These are phyloP conservation scores for Andrena dorsata DNA, from an alignment of 2,888 invertebrate species.

Conservation along the genomic window DNA sequence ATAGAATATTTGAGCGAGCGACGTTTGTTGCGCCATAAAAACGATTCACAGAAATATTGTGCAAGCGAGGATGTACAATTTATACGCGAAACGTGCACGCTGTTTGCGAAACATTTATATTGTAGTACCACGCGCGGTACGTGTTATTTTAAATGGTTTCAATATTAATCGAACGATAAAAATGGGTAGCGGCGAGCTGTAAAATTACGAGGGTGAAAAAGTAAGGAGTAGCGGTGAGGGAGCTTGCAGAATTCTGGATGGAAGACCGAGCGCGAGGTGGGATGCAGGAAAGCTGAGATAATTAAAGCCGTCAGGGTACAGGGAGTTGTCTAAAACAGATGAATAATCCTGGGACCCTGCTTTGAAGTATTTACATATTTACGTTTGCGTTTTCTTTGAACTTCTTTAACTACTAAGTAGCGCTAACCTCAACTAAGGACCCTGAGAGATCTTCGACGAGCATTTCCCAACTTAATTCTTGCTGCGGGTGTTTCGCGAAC, in stretches of 20 bases:
- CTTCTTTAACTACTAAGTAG: neutral
- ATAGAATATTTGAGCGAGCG: neutral
- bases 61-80: neutral
- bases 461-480: neutral
- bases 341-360: neutral
- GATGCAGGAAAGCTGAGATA: neutral
- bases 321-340: neutral
- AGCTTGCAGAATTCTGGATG: neutral
- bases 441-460: neutral
- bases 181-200: neutral
- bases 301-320: constrained; percentile 6
- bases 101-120: neutral
- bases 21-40: neutral
- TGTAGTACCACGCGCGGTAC: neutral
- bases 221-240: neutral
- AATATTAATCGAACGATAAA: constrained; percentile 7
- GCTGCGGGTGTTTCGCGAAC: neutral
- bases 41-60: neutral
- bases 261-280: neutral
- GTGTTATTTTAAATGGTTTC: neutral
- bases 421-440: neutral
- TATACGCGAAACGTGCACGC: neutral
- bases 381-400: neutral
- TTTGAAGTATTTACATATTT: neutral
- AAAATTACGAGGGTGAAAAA: neutral